phyloP scores from a whole-genome alignment of 2,113 vertebrate genomes.

The Caretta caretta region DNA sequence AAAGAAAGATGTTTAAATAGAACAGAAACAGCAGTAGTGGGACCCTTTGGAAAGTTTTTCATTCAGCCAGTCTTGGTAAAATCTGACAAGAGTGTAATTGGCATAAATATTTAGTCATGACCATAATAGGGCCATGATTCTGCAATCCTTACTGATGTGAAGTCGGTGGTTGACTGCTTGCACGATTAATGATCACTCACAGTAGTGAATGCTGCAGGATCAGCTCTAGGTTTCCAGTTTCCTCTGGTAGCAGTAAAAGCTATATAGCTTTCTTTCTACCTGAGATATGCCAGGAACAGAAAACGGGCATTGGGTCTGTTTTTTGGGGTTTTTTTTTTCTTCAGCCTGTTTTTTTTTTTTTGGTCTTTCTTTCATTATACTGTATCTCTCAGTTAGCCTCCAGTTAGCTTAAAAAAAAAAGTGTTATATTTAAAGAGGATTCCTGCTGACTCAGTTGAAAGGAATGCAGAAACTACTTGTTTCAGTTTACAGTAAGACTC shows the following conservation, averaged over 20 bases:
- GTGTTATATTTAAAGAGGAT: not conserved
- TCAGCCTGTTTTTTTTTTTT: accelerated
- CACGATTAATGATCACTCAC: not conserved
- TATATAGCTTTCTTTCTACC: not conserved
- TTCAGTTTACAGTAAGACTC: not conserved
- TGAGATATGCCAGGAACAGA: not conserved
- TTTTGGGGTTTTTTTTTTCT: not conserved
- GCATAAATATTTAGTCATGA: conserved; percentile 31
- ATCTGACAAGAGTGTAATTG: conserved; percentile 28
- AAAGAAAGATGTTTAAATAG: not conserved
- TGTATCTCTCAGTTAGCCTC: not conserved
- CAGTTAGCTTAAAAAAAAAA: not conserved
- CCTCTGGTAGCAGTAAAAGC: not conserved
- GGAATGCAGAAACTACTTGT: not conserved
- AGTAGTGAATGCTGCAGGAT: not conserved
- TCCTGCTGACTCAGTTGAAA: not conserved
- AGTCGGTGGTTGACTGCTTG: conserved; percentile 21
- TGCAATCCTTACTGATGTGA: not conserved
- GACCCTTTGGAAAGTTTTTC: not conserved
- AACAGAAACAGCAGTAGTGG: not conserved
- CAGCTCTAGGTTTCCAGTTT: not conserved
- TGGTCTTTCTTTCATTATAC: not conserved
- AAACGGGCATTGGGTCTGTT: not conserved
- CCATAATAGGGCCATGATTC: conserved; percentile 21
- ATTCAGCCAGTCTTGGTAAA: conserved; percentile 35